A percentile compares a stretch with the other conserved stretches of the same genome.
These are phyloP conservation scores for Antrozous pallidus DNA, from an alignment of 2,797 vertebrate genomes.

Conservation along the genomic window DNA sequence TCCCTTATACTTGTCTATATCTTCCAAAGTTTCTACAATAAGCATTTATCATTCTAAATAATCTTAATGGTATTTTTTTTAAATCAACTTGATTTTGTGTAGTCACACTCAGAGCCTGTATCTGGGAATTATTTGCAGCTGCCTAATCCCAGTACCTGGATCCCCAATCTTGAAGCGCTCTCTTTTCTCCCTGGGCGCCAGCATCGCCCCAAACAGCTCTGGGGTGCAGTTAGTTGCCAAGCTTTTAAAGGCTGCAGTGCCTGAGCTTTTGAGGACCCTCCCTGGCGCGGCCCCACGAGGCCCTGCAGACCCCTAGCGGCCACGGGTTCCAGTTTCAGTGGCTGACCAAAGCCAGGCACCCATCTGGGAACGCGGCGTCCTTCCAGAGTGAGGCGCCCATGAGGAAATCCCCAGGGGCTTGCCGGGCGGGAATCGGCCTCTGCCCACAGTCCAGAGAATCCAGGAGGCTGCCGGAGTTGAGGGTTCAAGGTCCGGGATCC, in stretches of 20 bases:
- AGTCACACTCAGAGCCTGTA: neutral
- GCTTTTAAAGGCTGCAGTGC: neutral
- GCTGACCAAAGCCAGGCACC: neutral
- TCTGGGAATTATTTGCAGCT: neutral
- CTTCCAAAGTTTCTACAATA: neutral
- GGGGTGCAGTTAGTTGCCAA: too few species aligned
- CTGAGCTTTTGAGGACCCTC: neutral
- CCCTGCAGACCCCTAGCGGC: neutral
- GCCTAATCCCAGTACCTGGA: neutral
- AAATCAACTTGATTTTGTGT: neutral
- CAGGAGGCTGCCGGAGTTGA: accelerated
- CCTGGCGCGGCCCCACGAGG: neutral
- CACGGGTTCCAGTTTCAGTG: neutral
- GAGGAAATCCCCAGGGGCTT: neutral
- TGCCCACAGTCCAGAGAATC: neutral
- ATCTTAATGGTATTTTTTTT: neutral
- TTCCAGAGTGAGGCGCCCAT: neutral
- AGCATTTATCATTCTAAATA: neutral
- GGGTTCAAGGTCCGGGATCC: neutral
- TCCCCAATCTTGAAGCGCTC: neutral
- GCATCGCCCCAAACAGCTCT: neutral
- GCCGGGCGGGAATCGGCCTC: neutral
- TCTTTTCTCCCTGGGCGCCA: neutral
- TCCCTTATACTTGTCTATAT: neutral
- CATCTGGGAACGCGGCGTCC: neutral